phyloP scores from a whole-genome alignment of 2,888 invertebrate species.

The Metallyticus violacea region DNA sequence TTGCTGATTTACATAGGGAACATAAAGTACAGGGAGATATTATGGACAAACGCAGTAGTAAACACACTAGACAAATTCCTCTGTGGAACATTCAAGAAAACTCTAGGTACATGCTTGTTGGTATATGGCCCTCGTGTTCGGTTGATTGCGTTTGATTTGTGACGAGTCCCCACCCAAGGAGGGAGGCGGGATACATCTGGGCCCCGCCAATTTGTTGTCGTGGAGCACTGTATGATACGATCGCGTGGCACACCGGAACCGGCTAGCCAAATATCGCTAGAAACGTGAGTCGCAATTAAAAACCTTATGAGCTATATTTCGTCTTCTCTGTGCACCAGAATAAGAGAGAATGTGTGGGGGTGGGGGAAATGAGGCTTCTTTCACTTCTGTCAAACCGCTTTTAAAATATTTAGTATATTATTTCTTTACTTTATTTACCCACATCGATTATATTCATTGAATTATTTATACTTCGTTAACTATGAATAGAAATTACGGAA shows the following conservation, averaged over 20 bases:
- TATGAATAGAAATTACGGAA: too few species aligned
- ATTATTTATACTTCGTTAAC: too few species aligned
- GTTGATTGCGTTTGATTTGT: background rate
- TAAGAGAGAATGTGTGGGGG: too few species aligned
- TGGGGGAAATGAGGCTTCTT: too few species aligned
- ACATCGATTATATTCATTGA: too few species aligned
- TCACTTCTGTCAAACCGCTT: too few species aligned
- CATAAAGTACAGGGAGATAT: too few species aligned
- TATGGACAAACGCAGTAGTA: too few species aligned
- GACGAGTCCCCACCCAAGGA: background rate
- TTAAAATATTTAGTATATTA: too few species aligned
- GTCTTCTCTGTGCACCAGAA: background rate
- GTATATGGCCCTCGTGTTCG: background rate
- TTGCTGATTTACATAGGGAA: too few species aligned
- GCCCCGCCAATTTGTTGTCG: background rate
- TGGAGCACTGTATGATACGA: background rate
- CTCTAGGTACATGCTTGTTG: background rate
- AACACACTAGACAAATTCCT: too few species aligned
- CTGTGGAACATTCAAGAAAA: background rate
- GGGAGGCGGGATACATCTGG: background rate
- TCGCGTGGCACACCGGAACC: background rate
- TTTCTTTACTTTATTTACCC: too few species aligned
- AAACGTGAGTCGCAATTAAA: background rate
- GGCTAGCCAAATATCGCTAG: background rate
- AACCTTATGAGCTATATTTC: background rate